A percentile compares a stretch with the other conserved stretches of the same genome.
Conservation (phyloP, 2,797 vertebrate genomes). For the Spizella passerina region DNA sequence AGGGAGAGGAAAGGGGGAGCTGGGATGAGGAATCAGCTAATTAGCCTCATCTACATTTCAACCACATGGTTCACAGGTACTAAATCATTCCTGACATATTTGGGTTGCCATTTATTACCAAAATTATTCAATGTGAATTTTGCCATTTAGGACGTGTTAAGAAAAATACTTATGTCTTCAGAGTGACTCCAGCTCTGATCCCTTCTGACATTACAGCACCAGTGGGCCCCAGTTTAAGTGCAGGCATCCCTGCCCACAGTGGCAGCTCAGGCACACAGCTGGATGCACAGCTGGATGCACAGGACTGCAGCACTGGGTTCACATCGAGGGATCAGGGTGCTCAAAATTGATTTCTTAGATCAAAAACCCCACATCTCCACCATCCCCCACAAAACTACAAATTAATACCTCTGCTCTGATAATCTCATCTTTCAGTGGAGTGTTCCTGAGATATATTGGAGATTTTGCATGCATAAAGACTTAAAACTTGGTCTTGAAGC, state of each 20-base stretch:
- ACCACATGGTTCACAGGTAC: conserved; percentile 61
- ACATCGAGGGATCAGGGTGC: rapidly evolving
- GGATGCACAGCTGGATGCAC: not conserved
- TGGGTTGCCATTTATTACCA: conserved; percentile 75
- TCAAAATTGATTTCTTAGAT: not conserved
- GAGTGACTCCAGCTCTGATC: conserved; percentile 53
- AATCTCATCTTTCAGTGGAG: not conserved
- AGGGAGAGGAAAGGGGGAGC: not conserved
- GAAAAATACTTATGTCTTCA: conserved; percentile 53
- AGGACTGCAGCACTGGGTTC: not conserved
- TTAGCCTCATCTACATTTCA: conserved; percentile 75
- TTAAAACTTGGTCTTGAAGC: not conserved
- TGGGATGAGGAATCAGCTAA: conserved; percentile 38
- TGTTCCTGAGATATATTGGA: not conserved
- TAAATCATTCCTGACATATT: conserved; percentile 75
- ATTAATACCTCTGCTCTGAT: not conserved
- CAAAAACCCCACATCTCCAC: rapidly evolving
- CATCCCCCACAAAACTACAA: not conserved
- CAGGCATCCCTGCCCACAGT: not conserved
- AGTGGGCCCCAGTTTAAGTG: not conserved
- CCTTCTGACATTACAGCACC: conserved; percentile 42
- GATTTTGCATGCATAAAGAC: not conserved
- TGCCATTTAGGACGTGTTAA: conserved; percentile 23
- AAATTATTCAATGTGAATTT: conserved; percentile 70
- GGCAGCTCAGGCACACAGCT: not conserved